A percentile compares a stretch with the other conserved stretches of the same genome.
These are phyloP conservation scores for Pseudorasbora parva DNA, from an alignment of 2,113 vertebrate genomes.

Conservation along the genomic window DNA sequence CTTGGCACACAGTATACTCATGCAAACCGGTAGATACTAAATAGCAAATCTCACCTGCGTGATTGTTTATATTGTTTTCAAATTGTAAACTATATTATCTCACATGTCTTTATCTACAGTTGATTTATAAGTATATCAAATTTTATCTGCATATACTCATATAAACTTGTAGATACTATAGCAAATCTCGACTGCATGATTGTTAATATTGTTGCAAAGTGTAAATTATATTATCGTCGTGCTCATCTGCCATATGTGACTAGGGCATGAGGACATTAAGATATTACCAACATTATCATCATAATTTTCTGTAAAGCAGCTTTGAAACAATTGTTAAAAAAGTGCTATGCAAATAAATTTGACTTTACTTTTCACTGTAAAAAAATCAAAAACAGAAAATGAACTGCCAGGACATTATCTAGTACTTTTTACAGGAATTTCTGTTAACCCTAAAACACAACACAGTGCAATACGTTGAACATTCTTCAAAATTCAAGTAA, in stretches of 20 bases:
- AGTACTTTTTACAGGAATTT: too few species aligned
- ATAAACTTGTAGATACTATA: background rate
- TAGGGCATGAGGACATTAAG: background rate
- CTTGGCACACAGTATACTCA: too few species aligned
- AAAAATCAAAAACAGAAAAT: too few species aligned
- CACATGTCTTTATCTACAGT: background rate
- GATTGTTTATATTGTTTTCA: background rate
- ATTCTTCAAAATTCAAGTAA: too few species aligned
- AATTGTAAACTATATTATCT: background rate
- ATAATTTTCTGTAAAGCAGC: background rate
- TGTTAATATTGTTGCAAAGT: background rate
- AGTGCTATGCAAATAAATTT: too few species aligned
- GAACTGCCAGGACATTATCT: too few species aligned
- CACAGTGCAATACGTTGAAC: too few species aligned
- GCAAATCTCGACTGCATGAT: too few species aligned
- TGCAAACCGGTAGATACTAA: too few species aligned
- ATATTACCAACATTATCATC: background rate
- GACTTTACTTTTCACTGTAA: too few species aligned
- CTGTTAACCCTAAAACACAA: too few species aligned
- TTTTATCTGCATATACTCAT: background rate
- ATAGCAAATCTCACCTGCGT: too few species aligned
- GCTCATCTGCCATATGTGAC: background rate
- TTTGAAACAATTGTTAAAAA: background rate
- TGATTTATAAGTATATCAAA: background rate
- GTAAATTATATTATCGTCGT: background rate